Evolutionary conservation across 2,888 invertebrate species (phyloP).

Genomic region (Cheilosia scutellata): DNA sequence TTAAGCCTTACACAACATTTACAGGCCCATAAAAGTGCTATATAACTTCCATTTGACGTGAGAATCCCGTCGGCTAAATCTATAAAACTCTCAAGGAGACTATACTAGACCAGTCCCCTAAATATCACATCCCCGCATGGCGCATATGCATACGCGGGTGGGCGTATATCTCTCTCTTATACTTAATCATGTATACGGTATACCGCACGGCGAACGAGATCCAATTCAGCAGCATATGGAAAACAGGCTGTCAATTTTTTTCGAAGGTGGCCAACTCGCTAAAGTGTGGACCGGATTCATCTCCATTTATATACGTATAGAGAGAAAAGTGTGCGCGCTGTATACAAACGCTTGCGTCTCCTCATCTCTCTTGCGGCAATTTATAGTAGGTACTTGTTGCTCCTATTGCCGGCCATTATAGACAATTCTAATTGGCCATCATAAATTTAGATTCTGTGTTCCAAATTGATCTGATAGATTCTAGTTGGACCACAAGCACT

Average conservation of each 20-base stretch:
- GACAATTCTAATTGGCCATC: slow-evolving; percentile 77
- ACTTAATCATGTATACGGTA: slow-evolving; percentile 31
- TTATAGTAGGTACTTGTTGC: slow-evolving; percentile 48
- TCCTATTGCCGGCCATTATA: slow-evolving; percentile 72
- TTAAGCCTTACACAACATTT: slow-evolving; percentile 41
- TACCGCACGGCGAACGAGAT: slow-evolving; percentile 21
- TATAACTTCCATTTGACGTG: slow-evolving; percentile 25
- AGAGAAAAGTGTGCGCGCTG: slow-evolving; percentile 16
- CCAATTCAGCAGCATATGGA: slow-evolving; percentile 56
- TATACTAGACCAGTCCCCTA: slow-evolving; percentile 12
- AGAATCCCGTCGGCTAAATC: slow-evolving; percentile 46
- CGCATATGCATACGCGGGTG: slow-evolving; percentile 26
- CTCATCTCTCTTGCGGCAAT: slow-evolving; percentile 45
- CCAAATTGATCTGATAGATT: slow-evolving; percentile 75
- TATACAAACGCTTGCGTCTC: background rate
- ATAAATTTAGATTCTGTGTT: slow-evolving; percentile 76
- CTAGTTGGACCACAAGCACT: slow-evolving; percentile 52
- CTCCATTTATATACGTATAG: slow-evolving; percentile 8
- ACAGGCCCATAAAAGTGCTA: slow-evolving; percentile 31
- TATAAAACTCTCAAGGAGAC: slow-evolving; percentile 22
- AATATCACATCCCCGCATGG: slow-evolving; percentile 2
- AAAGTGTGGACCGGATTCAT: slow-evolving; percentile 59
- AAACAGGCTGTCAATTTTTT: slow-evolving; percentile 62
- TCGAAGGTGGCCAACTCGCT: slow-evolving; percentile 67
- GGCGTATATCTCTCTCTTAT: slow-evolving; percentile 56